Evolutionary conservation across 2,113 vertebrate genomes (phyloP).

Genomic region (Brienomyrus brachyistius): DNA sequence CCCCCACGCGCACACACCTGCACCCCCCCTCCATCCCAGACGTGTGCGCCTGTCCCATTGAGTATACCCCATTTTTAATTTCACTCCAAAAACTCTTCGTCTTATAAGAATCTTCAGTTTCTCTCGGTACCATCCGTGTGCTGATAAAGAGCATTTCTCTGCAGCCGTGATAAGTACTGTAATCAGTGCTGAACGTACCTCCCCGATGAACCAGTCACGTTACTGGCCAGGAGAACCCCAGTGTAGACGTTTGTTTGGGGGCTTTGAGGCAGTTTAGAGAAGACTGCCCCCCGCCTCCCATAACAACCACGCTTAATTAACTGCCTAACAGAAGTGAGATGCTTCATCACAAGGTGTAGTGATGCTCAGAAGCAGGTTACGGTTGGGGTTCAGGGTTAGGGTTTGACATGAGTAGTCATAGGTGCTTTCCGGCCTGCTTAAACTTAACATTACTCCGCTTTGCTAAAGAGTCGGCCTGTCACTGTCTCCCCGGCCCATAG

Average conservation of each 20-base stretch:
- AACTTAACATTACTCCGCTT: background rate
- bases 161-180: background rate
- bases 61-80: conserved; percentile 24
- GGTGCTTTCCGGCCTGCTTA: background rate
- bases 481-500: background rate
- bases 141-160: background rate
- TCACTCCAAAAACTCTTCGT: background rate
- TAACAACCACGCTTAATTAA: background rate
- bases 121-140: background rate
- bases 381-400: background rate
- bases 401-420: background rate
- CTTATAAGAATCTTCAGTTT: background rate
- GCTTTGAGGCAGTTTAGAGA: background rate
- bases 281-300: background rate
- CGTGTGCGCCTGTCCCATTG: conserved; percentile 16
- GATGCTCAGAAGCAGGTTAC: background rate
- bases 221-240: background rate
- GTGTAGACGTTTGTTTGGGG: background rate
- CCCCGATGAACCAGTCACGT: background rate
- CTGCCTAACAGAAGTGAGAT: background rate
- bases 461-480: background rate
- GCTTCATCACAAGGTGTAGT: background rate
- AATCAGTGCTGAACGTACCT: background rate
- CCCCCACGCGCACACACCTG: conserved; percentile 23
- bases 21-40: conserved; percentile 15